These are phyloP conservation scores for Acrobasis suavella DNA, from an alignment of 2,888 invertebrate genomes.

Conservation along the genomic window DNA sequence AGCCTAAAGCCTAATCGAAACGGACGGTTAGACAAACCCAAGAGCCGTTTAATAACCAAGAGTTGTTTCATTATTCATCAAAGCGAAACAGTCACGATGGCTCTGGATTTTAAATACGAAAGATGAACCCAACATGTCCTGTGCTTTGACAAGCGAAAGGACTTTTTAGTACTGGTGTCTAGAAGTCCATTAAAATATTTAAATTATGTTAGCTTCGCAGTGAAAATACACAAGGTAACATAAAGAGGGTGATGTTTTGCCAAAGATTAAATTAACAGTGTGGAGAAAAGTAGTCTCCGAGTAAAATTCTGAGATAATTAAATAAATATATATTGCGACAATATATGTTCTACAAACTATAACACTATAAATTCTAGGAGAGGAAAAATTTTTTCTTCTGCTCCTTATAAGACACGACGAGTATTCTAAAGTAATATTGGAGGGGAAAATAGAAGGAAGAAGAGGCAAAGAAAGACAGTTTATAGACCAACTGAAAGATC, in stretches of 20 bases:
- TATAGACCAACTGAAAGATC: too few species aligned
- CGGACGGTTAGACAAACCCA: background rate
- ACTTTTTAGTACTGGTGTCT: background rate
- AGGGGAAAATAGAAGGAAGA: too few species aligned
- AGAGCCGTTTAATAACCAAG: conserved; percentile 3
- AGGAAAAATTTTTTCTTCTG: too few species aligned
- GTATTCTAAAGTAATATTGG: too few species aligned
- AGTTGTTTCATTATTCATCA: conserved; percentile 1
- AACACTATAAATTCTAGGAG: too few species aligned
- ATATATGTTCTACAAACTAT: too few species aligned
- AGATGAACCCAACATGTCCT: background rate
- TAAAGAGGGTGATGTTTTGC: background rate
- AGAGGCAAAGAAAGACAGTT: too few species aligned
- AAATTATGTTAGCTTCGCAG: background rate
- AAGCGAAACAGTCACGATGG: background rate
- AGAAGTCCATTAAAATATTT: background rate
- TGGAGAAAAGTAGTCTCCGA: too few species aligned
- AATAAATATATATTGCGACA: too few species aligned
- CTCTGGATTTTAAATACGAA: background rate
- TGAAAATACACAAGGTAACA: background rate
- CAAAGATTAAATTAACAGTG: background rate
- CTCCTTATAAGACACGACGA: too few species aligned
- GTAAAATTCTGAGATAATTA: too few species aligned
- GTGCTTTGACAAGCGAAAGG: background rate
- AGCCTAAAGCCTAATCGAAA: background rate